phyloP scores from a whole-genome alignment of 2,113 vertebrate genomes.

The Pollachius pollachius region DNA sequence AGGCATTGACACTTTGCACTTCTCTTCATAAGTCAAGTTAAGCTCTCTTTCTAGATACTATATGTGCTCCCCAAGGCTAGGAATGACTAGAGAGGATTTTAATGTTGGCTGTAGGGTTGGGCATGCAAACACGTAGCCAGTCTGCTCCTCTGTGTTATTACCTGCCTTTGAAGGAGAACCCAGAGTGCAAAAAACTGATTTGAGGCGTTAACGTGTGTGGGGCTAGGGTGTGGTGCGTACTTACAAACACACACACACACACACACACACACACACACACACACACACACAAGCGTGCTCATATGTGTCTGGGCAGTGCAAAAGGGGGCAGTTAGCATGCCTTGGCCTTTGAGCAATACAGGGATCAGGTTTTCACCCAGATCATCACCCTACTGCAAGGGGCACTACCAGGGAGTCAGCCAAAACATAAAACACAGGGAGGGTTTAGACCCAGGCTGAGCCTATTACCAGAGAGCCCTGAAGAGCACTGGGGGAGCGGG shows the following conservation, averaged over 20 bases:
- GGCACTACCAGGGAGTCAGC: slow-evolving; percentile 27
- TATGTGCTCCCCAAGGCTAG: slow-evolving; percentile 2
- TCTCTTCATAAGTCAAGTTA: neutral
- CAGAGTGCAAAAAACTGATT: neutral
- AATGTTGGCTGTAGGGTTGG: neutral
- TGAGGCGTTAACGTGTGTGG: neutral
- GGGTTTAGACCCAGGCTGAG: slow-evolving; percentile 20
- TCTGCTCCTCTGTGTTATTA: neutral
- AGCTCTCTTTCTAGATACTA: neutral
- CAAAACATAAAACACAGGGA: slow-evolving; percentile 49
- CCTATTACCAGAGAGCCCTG: slow-evolving; percentile 44
- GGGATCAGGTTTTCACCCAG: slow-evolving; percentile 43
- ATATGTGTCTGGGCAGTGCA: neutral
- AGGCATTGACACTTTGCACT: neutral
- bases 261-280: too few species aligned
- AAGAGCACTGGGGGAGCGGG: slow-evolving; percentile 23
- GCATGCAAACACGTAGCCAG: slow-evolving; percentile 8
- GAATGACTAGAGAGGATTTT: slow-evolving; percentile 3
- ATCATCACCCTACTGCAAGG: slow-evolving; percentile 40
- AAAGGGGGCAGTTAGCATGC: neutral
- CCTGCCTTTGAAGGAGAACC: slow-evolving; percentile 14
- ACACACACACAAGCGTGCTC: neutral
- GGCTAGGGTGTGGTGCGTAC: too few species aligned
- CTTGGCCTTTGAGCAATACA: slow-evolving; percentile 28
- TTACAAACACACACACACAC: too few species aligned